Conservation (phyloP, 53 echinoderm and acorn worm genomes). For the Stichopus horrens region DNA sequence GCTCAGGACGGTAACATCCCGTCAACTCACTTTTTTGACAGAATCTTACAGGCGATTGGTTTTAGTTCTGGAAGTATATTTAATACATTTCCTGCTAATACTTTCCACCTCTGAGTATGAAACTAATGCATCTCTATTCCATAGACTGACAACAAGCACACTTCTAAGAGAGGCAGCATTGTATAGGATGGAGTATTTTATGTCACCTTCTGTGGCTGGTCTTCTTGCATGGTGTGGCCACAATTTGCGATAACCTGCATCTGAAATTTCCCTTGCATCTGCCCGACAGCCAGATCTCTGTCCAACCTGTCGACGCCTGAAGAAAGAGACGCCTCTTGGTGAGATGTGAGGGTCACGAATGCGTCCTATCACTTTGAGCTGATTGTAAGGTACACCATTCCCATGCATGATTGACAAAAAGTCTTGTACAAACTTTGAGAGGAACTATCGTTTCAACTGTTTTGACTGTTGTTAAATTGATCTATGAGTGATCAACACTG, state of each 20-base stretch:
- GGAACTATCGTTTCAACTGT: background rate
- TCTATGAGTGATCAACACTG: no score
- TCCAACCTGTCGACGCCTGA: constrained; percentile 90
- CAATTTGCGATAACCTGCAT: constrained; percentile 94
- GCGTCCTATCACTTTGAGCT: no score
- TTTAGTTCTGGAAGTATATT: no score
- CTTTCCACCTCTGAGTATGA: background rate
- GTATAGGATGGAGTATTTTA: background rate
- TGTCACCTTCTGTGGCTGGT: constrained; percentile 91
- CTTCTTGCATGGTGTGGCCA: constrained; percentile 96
- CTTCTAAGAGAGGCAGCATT: background rate
- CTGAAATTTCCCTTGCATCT: constrained; percentile 99
- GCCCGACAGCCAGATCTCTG: constrained; percentile 85
- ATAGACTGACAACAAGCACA: no score
- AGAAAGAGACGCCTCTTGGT: background rate
- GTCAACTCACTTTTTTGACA: no score
- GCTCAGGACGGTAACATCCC: no score
- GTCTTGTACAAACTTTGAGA: background rate
- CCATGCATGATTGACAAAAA: background rate
- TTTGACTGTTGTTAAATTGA: background rate
- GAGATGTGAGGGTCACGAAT: no score
- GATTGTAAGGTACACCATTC: no score
- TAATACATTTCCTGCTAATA: background rate
- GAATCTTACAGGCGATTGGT: no score
- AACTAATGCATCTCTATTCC: background rate